Percentiles rank a stretch among this genome's conserved stretches.
phyloP scores from a whole-genome alignment of 1,140 invertebrate species.

The Chrysopa pallens region DNA sequence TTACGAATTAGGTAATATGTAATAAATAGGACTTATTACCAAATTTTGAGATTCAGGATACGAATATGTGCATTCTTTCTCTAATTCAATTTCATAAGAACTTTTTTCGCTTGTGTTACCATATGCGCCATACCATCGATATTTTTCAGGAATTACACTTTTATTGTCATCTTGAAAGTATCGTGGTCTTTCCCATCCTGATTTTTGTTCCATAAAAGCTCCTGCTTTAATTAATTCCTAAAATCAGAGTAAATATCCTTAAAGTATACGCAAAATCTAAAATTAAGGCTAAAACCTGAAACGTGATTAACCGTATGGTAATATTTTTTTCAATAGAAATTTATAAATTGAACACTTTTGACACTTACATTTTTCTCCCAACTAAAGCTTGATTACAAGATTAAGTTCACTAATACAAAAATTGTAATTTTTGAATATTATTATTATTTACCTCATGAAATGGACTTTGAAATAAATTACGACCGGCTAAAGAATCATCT shows the following conservation, averaged over 20 bases:
- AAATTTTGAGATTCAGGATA: conserved; percentile 61
- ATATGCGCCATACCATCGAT: conserved; percentile 73
- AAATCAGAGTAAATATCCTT: too few relatives aligned
- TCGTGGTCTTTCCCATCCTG: conserved; percentile 73
- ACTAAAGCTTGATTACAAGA: too few relatives aligned
- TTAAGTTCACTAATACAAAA: too few relatives aligned
- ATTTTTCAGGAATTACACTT: conserved; percentile 27
- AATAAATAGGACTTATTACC: conserved; percentile 34
- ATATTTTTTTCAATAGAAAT: too few relatives aligned
- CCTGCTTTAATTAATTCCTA: conserved; percentile 45
- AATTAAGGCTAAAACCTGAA: too few relatives aligned
- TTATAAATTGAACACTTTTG: too few relatives aligned
- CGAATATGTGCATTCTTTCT: conserved; percentile 59
- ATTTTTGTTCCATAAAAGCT: conserved; percentile 69
- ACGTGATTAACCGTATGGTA: too few relatives aligned
- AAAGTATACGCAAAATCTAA: too few relatives aligned
- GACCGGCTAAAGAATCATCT: conserved; percentile 66
- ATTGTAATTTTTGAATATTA: too few relatives aligned
- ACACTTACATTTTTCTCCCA: too few relatives aligned
- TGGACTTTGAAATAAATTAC: conserved; percentile 48
- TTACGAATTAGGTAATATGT: too few relatives aligned
- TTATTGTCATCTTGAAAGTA: conserved; percentile 34
- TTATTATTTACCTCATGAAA: conserved; percentile 46
- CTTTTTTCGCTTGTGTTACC: conserved; percentile 42
- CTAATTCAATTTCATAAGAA: conserved; percentile 46